A percentile compares a stretch with the other conserved stretches of the same genome.
These are phyloP conservation scores for Galaxias olidus DNA, from an alignment of 2,797 vertebrate species.

Conservation along the genomic window DNA sequence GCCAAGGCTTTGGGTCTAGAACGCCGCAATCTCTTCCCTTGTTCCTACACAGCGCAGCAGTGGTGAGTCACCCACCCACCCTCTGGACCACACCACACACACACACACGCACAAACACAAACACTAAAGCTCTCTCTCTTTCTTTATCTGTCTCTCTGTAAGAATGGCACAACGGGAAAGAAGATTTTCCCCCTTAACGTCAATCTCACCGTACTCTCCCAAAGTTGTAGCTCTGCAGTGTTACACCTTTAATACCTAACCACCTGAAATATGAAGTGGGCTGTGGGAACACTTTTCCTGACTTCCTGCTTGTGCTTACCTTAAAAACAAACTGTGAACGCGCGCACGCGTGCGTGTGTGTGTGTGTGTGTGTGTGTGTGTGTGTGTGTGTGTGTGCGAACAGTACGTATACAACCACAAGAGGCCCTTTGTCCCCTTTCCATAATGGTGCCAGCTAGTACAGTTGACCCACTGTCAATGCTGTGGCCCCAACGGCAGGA, in stretches of 20 bases:
- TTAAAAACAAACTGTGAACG: neutral
- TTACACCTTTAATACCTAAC: too few species aligned
- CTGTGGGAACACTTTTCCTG: too few species aligned
- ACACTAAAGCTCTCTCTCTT: neutral
- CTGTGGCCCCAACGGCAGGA: conserved; percentile 59
- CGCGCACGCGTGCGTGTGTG: conserved; percentile 5
- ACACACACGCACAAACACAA: neutral
- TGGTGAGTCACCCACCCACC: conserved; percentile 60
- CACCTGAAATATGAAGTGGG: too few species aligned
- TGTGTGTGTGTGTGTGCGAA: conserved; percentile 35
- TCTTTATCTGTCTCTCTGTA: neutral
- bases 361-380: conserved; percentile 41
- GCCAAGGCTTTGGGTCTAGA: conserved; percentile 46
- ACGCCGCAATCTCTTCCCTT: conserved; percentile 55
- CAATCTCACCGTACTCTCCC: too few species aligned
- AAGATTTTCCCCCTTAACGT: too few species aligned
- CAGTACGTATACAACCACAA: conserved; percentile 15
- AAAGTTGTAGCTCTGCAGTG: too few species aligned
- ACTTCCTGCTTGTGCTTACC: too few species aligned
- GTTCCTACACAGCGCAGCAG: conserved; percentile 56
- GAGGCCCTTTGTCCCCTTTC: conserved; percentile 59
- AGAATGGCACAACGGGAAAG: too few species aligned
- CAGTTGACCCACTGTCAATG: conserved; percentile 62
- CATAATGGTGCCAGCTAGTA: conserved; percentile 71
- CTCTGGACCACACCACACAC: conserved; percentile 18